These are phyloP conservation scores for Rallus limicola DNA, from an alignment of 2,113 vertebrate species.

Conservation along the genomic window DNA sequence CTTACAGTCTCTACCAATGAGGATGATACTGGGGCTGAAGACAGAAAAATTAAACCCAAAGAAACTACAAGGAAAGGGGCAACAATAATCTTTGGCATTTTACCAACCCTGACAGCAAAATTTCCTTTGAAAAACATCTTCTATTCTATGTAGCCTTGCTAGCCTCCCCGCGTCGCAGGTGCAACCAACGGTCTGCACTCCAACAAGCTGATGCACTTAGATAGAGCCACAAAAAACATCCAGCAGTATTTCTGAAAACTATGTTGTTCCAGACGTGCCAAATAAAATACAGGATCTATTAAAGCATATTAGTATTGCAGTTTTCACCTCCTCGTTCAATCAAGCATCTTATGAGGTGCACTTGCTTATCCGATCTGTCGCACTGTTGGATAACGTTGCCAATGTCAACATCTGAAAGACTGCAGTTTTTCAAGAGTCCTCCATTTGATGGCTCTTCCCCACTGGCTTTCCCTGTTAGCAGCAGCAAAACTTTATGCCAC, in stretches of 20 bases:
- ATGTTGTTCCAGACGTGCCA: neutral
- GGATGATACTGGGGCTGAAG: neutral
- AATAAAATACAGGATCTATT: neutral
- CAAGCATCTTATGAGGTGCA: conserved; percentile 70
- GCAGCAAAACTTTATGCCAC: conserved; percentile 75
- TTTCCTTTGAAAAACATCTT: neutral
- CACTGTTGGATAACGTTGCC: conserved; percentile 58
- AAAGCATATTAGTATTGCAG: neutral
- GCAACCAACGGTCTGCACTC: neutral
- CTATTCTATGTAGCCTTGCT: neutral
- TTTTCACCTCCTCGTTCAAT: conserved; percentile 78
- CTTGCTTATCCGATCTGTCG: conserved; percentile 11
- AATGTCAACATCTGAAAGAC: conserved; percentile 72
- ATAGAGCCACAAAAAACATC: neutral
- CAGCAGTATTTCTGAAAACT: neutral
- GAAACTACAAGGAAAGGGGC: neutral
- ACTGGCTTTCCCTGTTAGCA: conserved; percentile 70
- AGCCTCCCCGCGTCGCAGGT: rapidly evolving
- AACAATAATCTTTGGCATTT: neutral
- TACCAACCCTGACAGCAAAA: neutral
- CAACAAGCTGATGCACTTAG: neutral
- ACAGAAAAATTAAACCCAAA: neutral
- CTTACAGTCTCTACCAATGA: neutral
- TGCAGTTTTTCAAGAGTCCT: conserved; percentile 67
- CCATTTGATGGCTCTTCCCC: neutral